These are phyloP conservation scores for Arbacia lixula DNA, from an alignment of 53 echinoderm and acorn worm genomes.

Conservation along the genomic window DNA sequence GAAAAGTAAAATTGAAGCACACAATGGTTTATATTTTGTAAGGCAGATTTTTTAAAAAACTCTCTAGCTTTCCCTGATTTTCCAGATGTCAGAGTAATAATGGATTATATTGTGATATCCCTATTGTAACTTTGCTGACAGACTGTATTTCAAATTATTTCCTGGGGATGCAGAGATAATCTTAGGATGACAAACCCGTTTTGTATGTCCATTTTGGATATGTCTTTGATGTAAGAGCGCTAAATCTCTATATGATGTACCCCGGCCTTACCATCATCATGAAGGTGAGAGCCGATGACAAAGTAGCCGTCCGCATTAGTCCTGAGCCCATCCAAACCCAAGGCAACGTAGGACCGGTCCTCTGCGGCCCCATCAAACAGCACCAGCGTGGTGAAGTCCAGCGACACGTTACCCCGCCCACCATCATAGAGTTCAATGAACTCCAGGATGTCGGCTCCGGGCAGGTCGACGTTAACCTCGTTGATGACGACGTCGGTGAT, in stretches of 20 bases:
- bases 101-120: not conserved
- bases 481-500: conserved; percentile 81
- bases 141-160: too few relatives aligned
- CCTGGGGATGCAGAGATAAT: too few relatives aligned
- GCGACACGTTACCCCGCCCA: conserved; percentile 68
- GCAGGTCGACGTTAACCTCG: conserved; percentile 85
- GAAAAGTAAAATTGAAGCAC: too few relatives aligned
- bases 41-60: too few relatives aligned
- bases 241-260: too few relatives aligned
- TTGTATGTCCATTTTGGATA: too few relatives aligned
- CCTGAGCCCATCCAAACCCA: conserved; percentile 78
- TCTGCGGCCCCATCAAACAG: conserved; percentile 73
- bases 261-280: conserved; percentile 53
- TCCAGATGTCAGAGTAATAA: not conserved
- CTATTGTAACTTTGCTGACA: too few relatives aligned
- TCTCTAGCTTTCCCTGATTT: too few relatives aligned
- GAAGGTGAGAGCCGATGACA: conserved; percentile 64
- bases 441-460: conserved; percentile 62
- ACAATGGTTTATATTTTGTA: too few relatives aligned
- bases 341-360: conserved; percentile 69
- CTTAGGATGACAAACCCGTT: too few relatives aligned
- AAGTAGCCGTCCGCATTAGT: conserved; percentile 82
- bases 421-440: conserved; percentile 93
- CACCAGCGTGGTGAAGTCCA: conserved; percentile 72
- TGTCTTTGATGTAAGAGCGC: too few relatives aligned